A percentile compares a stretch with the other conserved stretches of the same genome.
These are phyloP conservation scores for Cyprinodon brontotheroides DNA, from an alignment of 2,113 vertebrate genomes.

Conservation along the genomic window DNA sequence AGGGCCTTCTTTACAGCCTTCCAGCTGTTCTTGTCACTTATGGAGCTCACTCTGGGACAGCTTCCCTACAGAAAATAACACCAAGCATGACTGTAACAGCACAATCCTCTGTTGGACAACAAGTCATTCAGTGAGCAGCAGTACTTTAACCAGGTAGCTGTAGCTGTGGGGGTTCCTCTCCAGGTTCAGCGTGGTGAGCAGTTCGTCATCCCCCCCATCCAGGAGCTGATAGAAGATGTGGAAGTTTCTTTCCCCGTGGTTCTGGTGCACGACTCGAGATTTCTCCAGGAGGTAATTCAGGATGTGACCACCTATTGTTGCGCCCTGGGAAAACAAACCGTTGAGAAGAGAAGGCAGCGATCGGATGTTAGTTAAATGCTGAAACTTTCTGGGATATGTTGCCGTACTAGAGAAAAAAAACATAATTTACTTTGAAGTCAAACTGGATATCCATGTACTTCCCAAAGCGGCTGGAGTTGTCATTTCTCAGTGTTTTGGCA, in stretches of 20 bases:
- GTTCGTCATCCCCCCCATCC: conserved; percentile 88
- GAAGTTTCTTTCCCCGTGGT: conserved; percentile 96
- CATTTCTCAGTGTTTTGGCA: conserved; percentile 94
- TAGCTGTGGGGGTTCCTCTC: conserved; percentile 91
- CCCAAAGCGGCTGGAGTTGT: conserved; percentile 97
- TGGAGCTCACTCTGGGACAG: conserved; percentile 94
- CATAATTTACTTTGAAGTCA: conserved; percentile 88
- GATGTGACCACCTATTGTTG: conserved; percentile 94
- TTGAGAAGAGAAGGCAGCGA: not conserved
- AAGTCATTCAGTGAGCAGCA: not conserved
- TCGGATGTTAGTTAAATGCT: conserved; percentile 1
- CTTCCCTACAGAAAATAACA: conserved; percentile 82
- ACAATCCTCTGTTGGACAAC: not conserved
- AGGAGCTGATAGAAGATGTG: conserved; percentile 98
- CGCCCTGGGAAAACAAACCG: conserved; percentile 78
- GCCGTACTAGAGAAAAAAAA: not conserved
- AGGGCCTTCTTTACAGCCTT: conserved; percentile 89
- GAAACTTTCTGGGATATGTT: not conserved
- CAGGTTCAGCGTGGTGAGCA: conserved; percentile 85
- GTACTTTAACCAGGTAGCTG: conserved; percentile 92
- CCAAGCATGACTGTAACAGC: not conserved
- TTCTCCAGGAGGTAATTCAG: conserved; percentile 98
- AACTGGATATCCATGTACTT: conserved; percentile 99
- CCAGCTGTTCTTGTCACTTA: conserved; percentile 96
- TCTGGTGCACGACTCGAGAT: conserved; percentile 96